phyloP scores from a whole-genome alignment of 2,113 vertebrate species.

The Danio rerio region DNA sequence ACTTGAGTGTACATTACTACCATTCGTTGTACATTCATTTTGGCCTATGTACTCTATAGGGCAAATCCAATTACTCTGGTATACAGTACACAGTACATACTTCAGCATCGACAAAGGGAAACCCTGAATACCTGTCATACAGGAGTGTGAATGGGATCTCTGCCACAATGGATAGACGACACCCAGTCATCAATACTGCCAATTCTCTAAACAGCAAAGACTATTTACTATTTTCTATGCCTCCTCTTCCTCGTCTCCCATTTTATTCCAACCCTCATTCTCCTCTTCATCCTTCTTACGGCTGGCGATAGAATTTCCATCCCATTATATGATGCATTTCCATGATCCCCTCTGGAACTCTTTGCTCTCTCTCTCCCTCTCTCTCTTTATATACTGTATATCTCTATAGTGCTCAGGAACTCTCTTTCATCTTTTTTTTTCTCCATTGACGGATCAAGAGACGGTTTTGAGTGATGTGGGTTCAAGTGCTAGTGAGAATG shows the following conservation, averaged over 20 bases:
- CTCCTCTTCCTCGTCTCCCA: neutral
- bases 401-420: neutral
- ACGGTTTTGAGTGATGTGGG: constrained; percentile 29
- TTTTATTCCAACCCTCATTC: constrained; percentile 11
- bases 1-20: too few species aligned
- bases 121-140: neutral
- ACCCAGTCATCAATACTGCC: constrained; percentile 1
- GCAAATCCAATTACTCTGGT: neutral
- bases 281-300: neutral
- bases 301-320: neutral
- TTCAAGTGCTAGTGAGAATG: neutral
- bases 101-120: neutral
- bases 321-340: neutral
- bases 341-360: neutral
- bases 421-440: neutral
- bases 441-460: neutral
- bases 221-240: neutral
- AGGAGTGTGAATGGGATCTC: neutral
- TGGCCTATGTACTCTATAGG: too few species aligned
- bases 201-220: neutral
- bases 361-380: neutral
- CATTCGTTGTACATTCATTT: too few species aligned
- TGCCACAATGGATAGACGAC: neutral
- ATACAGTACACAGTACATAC: neutral
- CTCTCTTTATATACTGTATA: neutral